A percentile compares a stretch with the other conserved stretches of the same genome.
Evolutionary conservation across 2,888 invertebrate genomes (phyloP).

Genomic region (Choreutis nemorana): DNA sequence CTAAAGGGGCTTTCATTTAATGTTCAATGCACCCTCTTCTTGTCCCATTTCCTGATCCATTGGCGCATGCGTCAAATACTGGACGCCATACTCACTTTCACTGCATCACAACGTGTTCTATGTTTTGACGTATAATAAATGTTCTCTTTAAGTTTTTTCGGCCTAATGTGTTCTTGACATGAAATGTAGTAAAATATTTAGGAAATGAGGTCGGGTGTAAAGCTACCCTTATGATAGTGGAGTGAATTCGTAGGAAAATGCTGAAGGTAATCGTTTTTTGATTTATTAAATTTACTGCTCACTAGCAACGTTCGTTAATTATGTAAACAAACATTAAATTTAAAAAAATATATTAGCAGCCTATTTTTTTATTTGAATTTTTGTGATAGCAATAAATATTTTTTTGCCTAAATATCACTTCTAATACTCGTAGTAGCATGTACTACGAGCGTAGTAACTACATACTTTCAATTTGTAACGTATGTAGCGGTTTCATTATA

Average conservation of each 20-base stretch:
- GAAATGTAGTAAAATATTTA: constrained; percentile 36
- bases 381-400: too few species aligned
- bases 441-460: too few species aligned
- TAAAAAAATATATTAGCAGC: too few species aligned
- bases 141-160: constrained; percentile 31
- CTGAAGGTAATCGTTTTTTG: constrained; percentile 34
- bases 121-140: constrained; percentile 55
- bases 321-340: constrained; percentile 2
- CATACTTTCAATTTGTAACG: too few species aligned
- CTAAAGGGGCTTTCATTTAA: neutral
- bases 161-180: constrained; percentile 60
- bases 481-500: too few species aligned
- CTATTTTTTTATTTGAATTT: constrained; percentile 15
- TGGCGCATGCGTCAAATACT: constrained; percentile 53
- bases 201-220: constrained; percentile 44
- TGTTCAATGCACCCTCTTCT: neutral
- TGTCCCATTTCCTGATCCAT: neutral
- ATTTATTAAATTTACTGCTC: constrained; percentile 20
- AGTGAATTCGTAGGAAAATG: constrained; percentile 27
- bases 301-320: constrained; percentile 10
- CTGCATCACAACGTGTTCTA: constrained; percentile 28
- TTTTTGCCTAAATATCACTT: too few species aligned
- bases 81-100: constrained; percentile 57
- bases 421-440: too few species aligned
- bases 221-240: constrained; percentile 54